Base-by-base conservation (phyloP, 2,888 invertebrate genomes). In the Gastracanthus pulcherrimus region DNA sequence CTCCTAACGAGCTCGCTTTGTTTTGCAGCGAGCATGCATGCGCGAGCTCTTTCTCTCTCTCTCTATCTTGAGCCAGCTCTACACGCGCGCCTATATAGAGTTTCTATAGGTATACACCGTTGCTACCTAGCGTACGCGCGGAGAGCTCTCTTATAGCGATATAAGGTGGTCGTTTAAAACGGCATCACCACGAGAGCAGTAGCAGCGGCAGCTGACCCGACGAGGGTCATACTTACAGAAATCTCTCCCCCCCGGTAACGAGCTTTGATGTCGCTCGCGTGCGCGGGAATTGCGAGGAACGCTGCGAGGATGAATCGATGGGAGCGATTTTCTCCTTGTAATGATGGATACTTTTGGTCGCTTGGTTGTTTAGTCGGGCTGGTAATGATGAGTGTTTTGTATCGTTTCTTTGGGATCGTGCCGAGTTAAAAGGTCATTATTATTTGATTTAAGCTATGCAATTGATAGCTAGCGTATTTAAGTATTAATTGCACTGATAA, bases 1-100 rank as follows among this genome's bases (percentile, higher is more conserved):
- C 89, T 89, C 89, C 87, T 91, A 91, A 91, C 91, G 91, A 91
- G 91, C 91, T 90, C 88, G 90, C 91, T 91, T 91, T 91, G 91
- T 91, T 91, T 91, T 89, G 89, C 87, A 85, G 87, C 48, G 55
- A 76, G 82, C 82, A 74, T 60, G 77, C 70, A 67, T 72, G 58
- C 51, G 62, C 51, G 38, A 36, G 76, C 64, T 74, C 74, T n/a
- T n/a, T n/a, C n/a, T n/a, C n/a, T n/a, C n/a, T n/a, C n/a, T n/a
- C n/a, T n/a, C n/a, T n/a, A n/a, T n/a, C n/a, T n/a, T n/a, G 62
- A 34, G 60, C 13, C 4, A 16, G 26, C 29, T 58, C 26, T 11
- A 11, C 7, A 26, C 23, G 6, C 31, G 34, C n/a, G 13, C 34
- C 64, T 76, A 13, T 64, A 62, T 70, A 13, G 13, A 19, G 36